Evolutionary conservation across 2,888 invertebrate species (phyloP).

Genomic region (Caenorhabditis japonica): DNA sequence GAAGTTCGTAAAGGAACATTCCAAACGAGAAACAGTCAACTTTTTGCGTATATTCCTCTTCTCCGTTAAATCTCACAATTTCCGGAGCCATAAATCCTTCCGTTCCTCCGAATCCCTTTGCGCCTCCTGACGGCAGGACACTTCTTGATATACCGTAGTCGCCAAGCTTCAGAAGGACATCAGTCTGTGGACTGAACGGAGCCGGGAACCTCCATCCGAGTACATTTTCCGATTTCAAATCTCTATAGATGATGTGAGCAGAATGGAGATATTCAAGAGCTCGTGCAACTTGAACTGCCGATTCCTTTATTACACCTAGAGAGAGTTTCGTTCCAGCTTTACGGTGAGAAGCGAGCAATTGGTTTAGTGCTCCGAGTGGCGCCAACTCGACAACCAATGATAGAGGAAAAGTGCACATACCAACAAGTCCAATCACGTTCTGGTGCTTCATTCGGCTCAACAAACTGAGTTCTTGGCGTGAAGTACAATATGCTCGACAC

Average conservation of each 20-base stretch:
- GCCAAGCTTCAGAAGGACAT: constrained; percentile 86
- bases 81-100: constrained; percentile 99
- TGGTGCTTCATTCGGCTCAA: constrained; percentile 88
- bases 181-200: constrained; percentile 80
- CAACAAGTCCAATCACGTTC: constrained; percentile 90
- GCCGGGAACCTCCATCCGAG: constrained; percentile 95
- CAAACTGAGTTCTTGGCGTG: constrained; percentile 87
- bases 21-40: constrained; percentile 98
- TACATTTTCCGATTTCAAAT: constrained; percentile 88
- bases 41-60: constrained; percentile 98
- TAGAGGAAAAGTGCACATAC: constrained; percentile 86
- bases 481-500: constrained; percentile 95
- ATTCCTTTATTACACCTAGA: constrained; percentile 86
- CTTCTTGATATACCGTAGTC: constrained; percentile 84
- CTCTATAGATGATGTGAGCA: constrained; percentile 88
- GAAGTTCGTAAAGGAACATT: constrained; percentile 95
- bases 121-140: constrained; percentile 77
- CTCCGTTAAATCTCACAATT: constrained; percentile 96
- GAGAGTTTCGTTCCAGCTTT: constrained; percentile 88
- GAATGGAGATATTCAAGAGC: constrained; percentile 95
- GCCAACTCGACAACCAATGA: constrained; percentile 91
- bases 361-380: constrained; percentile 91
- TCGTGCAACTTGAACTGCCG: constrained; percentile 90
- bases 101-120: constrained; percentile 94
- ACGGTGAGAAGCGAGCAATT: constrained; percentile 87